Percentiles rank a stretch among this genome's conserved stretches.
Evolutionary conservation across 1,140 invertebrate species (phyloP).

Genomic region (Arion vulgaris): DNA sequence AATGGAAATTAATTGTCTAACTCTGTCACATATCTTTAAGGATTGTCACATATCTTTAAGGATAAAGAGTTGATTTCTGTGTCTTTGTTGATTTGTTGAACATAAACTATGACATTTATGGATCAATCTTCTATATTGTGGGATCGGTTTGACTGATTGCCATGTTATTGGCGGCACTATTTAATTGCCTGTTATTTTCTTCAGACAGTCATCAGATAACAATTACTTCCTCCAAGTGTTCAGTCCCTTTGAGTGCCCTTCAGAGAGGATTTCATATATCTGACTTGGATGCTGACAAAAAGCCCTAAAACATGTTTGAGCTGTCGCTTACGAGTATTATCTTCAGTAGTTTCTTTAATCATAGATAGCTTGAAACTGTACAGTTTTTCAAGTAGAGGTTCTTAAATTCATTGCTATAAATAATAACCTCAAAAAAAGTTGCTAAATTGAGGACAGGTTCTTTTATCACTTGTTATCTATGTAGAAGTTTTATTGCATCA

Average conservation of each 20-base stretch:
- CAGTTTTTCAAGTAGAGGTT: neutral
- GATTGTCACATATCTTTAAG: too few species aligned
- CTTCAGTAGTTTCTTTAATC: neutral
- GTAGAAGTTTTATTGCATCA: neutral
- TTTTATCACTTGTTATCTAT: neutral
- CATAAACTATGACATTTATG: too few species aligned
- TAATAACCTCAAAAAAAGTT: neutral
- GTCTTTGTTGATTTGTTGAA: too few species aligned
- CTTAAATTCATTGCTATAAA: neutral
- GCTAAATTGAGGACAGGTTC: neutral
- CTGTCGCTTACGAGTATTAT: neutral
- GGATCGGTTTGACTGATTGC: too few species aligned
- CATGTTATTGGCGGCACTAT: neutral
- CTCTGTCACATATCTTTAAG: too few species aligned
- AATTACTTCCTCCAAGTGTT: constrained; percentile 16
- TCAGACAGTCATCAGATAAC: constrained; percentile 14
- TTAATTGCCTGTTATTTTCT: neutral
- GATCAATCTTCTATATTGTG: too few species aligned
- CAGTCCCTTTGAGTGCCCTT: neutral
- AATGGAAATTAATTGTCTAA: too few species aligned
- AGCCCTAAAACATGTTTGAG: neutral
- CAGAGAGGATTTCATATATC: constrained; percentile 13
- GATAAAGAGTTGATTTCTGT: too few species aligned
- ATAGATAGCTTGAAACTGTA: neutral
- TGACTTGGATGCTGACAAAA: constrained; percentile 12